Percentiles rank a stretch among this genome's conserved stretches.
These are phyloP conservation scores for Actinernus sp. DNA, from an alignment of 92 coral and sea anemone genomes.

Conservation along the genomic window DNA sequence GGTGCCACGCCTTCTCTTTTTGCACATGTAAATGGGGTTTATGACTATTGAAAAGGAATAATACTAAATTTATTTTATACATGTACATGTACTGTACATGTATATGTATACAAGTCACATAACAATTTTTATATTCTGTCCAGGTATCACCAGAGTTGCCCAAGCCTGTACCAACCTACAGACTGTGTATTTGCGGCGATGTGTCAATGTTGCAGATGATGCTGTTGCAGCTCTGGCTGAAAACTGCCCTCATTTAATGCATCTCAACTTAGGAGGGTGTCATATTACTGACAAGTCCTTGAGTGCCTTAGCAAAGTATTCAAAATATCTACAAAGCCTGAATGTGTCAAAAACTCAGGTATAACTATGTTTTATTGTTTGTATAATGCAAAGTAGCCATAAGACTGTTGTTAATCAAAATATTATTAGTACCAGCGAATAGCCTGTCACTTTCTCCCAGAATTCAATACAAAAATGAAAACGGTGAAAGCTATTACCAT, in stretches of 20 bases:
- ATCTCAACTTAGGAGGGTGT: slow-evolving; percentile 91
- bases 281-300: slow-evolving; percentile 80
- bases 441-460: too few relatives aligned
- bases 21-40: too few relatives aligned
- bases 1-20: too few relatives aligned
- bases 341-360: slow-evolving; percentile 90
- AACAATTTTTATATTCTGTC: too few relatives aligned
- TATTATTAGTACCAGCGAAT: too few relatives aligned
- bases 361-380: neutral
- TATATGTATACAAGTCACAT: too few relatives aligned
- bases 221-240: slow-evolving; percentile 77
- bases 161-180: slow-evolving; percentile 67
- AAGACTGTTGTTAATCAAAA: too few relatives aligned
- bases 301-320: slow-evolving; percentile 67
- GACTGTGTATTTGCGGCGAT: slow-evolving; percentile 87
- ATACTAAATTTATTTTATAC: too few relatives aligned
- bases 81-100: too few relatives aligned
- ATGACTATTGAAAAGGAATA: too few relatives aligned
- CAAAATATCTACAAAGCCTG: slow-evolving; percentile 77
- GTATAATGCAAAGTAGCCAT: neutral
- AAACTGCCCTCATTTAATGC: slow-evolving; percentile 61
- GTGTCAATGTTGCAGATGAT: slow-evolving; percentile 70
- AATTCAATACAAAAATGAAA: too few relatives aligned
- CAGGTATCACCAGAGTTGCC: slow-evolving; percentile 76
- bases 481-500: too few relatives aligned